Evolutionary conservation across 2,797 vertebrate genomes (phyloP).

Genomic region (Lepidocolaptes lacrymiger): DNA sequence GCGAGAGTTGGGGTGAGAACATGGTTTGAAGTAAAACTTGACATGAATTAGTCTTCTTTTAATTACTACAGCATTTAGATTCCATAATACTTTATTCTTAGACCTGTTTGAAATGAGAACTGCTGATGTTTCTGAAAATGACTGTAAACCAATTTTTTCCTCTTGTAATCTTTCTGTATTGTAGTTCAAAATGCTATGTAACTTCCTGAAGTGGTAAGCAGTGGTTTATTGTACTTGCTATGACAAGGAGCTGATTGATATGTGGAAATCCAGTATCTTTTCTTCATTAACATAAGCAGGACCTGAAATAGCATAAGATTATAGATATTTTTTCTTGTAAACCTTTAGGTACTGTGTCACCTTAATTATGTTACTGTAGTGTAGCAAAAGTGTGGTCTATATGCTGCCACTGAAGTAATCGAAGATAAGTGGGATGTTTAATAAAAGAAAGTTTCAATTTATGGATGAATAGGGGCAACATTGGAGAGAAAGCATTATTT

Average conservation of each 20-base stretch:
- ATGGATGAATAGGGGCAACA: neutral
- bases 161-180: neutral
- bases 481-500: neutral
- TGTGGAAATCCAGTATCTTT: neutral
- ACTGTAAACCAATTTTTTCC: neutral
- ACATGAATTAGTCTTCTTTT: neutral
- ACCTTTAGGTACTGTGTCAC: neutral
- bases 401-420: neutral
- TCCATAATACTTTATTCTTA: neutral
- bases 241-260: neutral
- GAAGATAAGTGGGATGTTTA: neutral
- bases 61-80: constrained; percentile 3
- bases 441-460: neutral
- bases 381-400: neutral
- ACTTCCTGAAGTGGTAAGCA: neutral
- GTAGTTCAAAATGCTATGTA: neutral
- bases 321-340: neutral
- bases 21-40: constrained; percentile 4
- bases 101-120: constrained; percentile 12
- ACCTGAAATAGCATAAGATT: neutral
- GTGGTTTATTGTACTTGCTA: neutral
- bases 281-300: neutral
- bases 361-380: neutral
- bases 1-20: neutral
- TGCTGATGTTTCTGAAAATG: constrained; percentile 9